A percentile compares a stretch with the other conserved stretches of the same genome.
Evolutionary conservation across 2,888 invertebrate species (phyloP).

Genomic region (Xestia sexstrigata): DNA sequence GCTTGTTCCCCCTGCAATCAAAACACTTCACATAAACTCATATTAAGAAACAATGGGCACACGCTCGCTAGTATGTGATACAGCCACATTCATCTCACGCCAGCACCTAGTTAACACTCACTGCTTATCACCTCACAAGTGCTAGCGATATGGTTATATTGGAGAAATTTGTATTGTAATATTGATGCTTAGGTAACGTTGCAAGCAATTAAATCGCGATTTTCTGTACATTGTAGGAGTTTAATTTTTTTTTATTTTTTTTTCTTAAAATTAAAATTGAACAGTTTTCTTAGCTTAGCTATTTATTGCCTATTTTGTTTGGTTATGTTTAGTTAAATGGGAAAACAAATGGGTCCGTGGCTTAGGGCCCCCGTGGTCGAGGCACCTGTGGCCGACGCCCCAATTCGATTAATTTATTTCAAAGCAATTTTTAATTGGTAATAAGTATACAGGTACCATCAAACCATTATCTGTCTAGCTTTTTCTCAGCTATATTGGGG

Average conservation of each 20-base stretch:
- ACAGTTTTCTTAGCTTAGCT: background rate
- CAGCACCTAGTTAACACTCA: conserved; percentile 12
- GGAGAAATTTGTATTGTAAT: background rate
- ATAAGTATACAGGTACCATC: background rate
- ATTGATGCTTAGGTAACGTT: background rate
- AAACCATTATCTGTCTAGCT: no score
- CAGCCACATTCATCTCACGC: conserved; percentile 41
- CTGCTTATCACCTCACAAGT: conserved; percentile 29
- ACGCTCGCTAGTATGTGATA: conserved; percentile 21
- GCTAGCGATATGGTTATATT: background rate
- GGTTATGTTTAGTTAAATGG: background rate
- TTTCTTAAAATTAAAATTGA: no score
- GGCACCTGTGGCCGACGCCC: no score
- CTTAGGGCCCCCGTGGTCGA: no score
- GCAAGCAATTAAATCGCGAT: background rate
- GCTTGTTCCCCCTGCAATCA: background rate
- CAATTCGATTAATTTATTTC: no score
- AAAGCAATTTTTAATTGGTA: no score
- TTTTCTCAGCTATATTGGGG: background rate
- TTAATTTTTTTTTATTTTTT: background rate
- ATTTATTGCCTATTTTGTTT: background rate
- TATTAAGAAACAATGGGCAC: conserved; percentile 24
- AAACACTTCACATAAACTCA: background rate
- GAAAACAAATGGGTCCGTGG: background rate
- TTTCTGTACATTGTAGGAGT: background rate